These are phyloP conservation scores for Pissodes strobi DNA, from an alignment of 1,140 invertebrate species.

Conservation along the genomic window DNA sequence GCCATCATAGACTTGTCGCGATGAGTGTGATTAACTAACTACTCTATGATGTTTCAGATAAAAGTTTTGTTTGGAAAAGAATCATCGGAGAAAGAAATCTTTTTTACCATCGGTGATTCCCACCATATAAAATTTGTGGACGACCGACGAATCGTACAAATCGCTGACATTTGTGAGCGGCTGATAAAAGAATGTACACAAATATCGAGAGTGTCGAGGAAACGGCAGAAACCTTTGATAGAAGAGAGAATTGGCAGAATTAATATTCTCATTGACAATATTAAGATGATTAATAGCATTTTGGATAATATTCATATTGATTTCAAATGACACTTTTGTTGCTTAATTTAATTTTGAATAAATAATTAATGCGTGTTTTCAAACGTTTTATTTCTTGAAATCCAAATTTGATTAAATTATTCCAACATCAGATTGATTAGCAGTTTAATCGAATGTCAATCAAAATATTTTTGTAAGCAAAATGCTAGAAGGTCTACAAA, in stretches of 20 bases:
- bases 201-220: background rate
- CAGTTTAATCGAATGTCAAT: no score
- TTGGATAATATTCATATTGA: slow-evolving; percentile 16
- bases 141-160: slow-evolving; percentile 6
- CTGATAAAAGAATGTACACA: background rate
- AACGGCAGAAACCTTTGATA: background rate
- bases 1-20: no score
- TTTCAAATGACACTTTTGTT: no score
- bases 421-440: no score
- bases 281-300: slow-evolving; percentile 1
- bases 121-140: slow-evolving; percentile 5
- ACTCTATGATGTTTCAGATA: background rate
- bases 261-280: slow-evolving; percentile 11
- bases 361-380: no score
- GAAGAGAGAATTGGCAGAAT: background rate
- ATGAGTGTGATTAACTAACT: no score
- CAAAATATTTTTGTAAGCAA: no score
- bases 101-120: slow-evolving; percentile 5
- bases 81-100: slow-evolving; percentile 18
- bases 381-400: no score
- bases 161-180: slow-evolving; percentile 14
- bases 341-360: no score
- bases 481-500: no score
- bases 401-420: no score
- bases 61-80: background rate